Percentiles rank a stretch among this genome's conserved stretches.
Conservation (phyloP, 2,888 invertebrate species). For the Tipula helvola region DNA sequence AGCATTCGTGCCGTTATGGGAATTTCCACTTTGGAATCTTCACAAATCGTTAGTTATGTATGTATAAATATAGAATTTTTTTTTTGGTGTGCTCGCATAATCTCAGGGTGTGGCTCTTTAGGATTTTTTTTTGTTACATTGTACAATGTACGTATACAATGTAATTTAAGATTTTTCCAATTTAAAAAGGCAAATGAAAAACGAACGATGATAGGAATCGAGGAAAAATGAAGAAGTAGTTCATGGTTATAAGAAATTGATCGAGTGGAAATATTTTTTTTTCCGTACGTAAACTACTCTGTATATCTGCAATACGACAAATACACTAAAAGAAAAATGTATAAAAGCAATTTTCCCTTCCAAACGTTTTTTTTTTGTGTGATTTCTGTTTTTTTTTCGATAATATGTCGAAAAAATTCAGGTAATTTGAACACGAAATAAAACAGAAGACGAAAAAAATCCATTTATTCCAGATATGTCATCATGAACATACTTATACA, state of each 20-base stretch:
- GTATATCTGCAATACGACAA: neutral
- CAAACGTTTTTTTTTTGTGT: neutral
- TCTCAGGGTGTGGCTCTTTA: neutral
- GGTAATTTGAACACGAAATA: neutral
- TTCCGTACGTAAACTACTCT: neutral
- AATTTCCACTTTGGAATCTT: neutral
- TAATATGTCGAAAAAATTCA: neutral
- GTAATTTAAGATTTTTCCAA: neutral
- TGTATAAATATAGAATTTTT: neutral
- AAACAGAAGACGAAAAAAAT: neutral
- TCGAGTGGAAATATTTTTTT: neutral
- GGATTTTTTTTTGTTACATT: neutral
- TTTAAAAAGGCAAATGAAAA: neutral
- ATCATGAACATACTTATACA: neutral
- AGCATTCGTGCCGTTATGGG: neutral
- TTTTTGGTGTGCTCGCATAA: neutral
- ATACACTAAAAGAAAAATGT: neutral
- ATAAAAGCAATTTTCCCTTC: neutral
- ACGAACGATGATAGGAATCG: neutral
- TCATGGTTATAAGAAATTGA: slow-evolving; percentile 4
- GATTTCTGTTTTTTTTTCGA: neutral
- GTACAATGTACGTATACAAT: neutral
- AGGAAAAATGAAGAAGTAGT: neutral
- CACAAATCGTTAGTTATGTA: neutral
- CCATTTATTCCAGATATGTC: neutral